phyloP scores from a whole-genome alignment of 2,797 vertebrate genomes.

The Catharus ustulatus region DNA sequence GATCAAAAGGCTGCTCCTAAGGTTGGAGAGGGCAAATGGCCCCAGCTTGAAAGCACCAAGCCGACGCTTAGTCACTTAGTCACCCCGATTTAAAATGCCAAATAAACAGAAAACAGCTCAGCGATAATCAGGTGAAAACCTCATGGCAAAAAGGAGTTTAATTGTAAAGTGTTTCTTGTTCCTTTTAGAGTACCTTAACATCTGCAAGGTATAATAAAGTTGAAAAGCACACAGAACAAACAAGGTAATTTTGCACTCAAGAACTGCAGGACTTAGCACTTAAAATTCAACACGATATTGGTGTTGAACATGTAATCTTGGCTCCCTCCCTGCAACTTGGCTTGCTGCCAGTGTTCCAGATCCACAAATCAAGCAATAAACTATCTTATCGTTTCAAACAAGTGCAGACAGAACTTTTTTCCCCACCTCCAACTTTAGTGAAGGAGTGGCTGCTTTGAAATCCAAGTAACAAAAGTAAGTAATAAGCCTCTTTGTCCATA shows the following conservation, averaged over 20 bases:
- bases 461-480: not conserved
- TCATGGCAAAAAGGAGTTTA: not conserved
- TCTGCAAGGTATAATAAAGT: not conserved
- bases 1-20: not conserved
- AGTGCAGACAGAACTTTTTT: not conserved
- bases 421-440: no score
- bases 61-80: not conserved
- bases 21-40: not conserved
- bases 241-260: not conserved
- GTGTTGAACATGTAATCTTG: fast-evolving
- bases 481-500: not conserved
- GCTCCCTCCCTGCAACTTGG: not conserved
- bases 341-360: not conserved
- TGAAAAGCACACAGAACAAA: not conserved
- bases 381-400: not conserved
- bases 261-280: not conserved
- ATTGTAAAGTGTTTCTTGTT: not conserved
- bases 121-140: not conserved
- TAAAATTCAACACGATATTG: fast-evolving
- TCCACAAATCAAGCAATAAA: not conserved
- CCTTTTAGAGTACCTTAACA: not conserved
- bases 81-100: not conserved
- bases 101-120: not conserved
- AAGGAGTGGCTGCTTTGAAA: not conserved
- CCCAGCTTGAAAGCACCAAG: not conserved